Base-by-base conservation (phyloP, 2,113 vertebrate species). In the Quiscalus mexicanus region DNA sequence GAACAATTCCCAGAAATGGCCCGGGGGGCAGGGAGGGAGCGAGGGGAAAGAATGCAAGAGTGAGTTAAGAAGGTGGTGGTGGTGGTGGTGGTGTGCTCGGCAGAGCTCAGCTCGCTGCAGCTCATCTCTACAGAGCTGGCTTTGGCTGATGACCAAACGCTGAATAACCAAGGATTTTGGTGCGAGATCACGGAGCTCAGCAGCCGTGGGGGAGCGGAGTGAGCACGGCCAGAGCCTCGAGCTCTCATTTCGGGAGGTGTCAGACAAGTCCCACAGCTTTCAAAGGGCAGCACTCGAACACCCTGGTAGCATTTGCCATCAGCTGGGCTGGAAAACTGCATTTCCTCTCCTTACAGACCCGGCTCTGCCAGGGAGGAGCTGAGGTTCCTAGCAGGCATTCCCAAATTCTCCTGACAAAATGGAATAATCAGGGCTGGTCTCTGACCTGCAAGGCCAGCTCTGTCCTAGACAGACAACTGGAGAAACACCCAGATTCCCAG, bases 1-100 rank as follows among this genome's bases (percentile, higher is more conserved):
- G 79, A 95, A 93, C 96, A 92, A 95, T 84, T 39, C 69, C 89
- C 95, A 95, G 95, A 89, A 97, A 84, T 39, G n/a, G 33, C 67
- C 55, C 15, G 39, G 41, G 12, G 75, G 39, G 39, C 37, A 11
- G 75, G 39, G 70, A 68, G 45, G 53, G 42, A 53, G 30, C 10
- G 5, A 85, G 75, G 52, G 58, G 55, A 25, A 58, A 7, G 87
- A 65, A 53, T 7, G 68, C 71, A 28, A 25, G 42, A 42, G 19
- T 15, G 56, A 64, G 31, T 37, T 5, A 0, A 18, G 68, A 11
- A 77, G 88, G 70, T 83, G 76, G 27, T 30, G 52, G 27, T 33
- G 39, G 39, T 39, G 39, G 39, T 39, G 39, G 11, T 41, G 41
- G 41, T 30, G 28, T 5, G n/a, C 88, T 70, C 17, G 12, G 87